Base-by-base conservation (phyloP, 2,888 invertebrate genomes). In the Philereme vetulata region DNA sequence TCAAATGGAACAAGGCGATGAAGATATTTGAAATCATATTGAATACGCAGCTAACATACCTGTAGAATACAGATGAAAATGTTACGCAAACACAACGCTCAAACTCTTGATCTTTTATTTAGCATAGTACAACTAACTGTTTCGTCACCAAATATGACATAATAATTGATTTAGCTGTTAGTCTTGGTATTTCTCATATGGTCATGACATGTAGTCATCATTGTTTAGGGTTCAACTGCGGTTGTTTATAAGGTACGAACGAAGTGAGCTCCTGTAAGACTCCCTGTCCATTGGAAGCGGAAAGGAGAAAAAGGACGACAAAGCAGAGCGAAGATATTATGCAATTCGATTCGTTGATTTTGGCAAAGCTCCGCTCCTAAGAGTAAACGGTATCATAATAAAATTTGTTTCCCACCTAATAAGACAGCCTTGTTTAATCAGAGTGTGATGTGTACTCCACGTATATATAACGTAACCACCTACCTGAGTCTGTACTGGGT, bases 121-220 rank as follows among this genome's bases (percentile, higher is more conserved):
- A 51, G 7, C 40, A 46, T 40, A 47, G 36, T 42, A 10, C 21
- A 55, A 43, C 48, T 47, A 55, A 56, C 4, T 38, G 43, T 55
- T 50, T 50, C 43, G 33, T 47, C 32, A 53, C 56, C 32, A 66
- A 63, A 61, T 53, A 61, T 35, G 49, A 45, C 43, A 10, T 42
- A 38, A 62, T 65, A 62, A 65, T 65, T 51, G 6, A 56, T 62
- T 64, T 60, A 50, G 44, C 21, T 34, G 55, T 4, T 11, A 7
- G 32, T 42, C 32, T 42, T 10, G 9, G 40, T 42, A 33, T 60
- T 59, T 56, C 40, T 46, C 56, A 55, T 57, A 47, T 56, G 49
- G 44, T 44, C 11, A 45, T 21, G 32, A 34, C 5, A 40, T 34
- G 8, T 7, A 44, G 51, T 57, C 44, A 58, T 47, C 43, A 42